Conservation (phyloP, 2,113 vertebrate genomes). For the Microcebus jonahi region DNA sequence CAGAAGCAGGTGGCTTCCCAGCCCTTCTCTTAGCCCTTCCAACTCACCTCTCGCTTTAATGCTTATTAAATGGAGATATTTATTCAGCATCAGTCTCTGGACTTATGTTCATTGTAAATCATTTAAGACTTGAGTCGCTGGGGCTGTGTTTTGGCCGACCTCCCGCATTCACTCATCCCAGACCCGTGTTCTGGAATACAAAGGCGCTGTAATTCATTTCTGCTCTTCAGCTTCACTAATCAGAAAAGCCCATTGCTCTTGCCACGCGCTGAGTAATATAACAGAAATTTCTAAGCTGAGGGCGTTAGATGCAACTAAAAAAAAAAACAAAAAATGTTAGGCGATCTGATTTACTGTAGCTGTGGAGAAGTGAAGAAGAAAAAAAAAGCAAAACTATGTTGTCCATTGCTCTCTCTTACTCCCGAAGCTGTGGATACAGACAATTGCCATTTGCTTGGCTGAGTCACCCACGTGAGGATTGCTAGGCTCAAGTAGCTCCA, state of each 20-base stretch:
- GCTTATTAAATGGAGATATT: conserved; percentile 54
- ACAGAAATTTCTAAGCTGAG: conserved; percentile 42
- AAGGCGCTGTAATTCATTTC: conserved; percentile 52
- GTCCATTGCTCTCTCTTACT: not conserved
- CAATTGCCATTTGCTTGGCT: conserved; percentile 1
- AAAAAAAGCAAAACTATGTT: not conserved
- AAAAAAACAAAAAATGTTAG: not conserved
- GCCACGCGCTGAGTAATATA: conserved; percentile 18
- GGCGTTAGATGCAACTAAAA: conserved; percentile 42
- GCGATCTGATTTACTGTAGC: conserved; percentile 41
- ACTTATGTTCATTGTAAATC: conserved; percentile 65
- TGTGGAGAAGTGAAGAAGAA: not conserved
- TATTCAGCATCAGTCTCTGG: conserved; percentile 55
- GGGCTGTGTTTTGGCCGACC: conserved; percentile 57
- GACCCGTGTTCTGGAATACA: conserved; percentile 52
- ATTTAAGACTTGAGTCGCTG: conserved; percentile 49
- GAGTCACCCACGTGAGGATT: not conserved
- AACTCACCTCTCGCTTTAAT: not conserved
- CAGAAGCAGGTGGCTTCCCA: not conserved
- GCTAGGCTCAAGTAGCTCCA: not conserved
- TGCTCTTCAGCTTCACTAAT: conserved; percentile 41
- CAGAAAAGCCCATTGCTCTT: conserved; percentile 57
- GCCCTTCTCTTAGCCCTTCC: not conserved
- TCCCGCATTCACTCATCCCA: conserved; percentile 20
- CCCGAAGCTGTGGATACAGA: not conserved